A percentile compares a stretch with the other conserved stretches of the same genome.
These are phyloP conservation scores for Siniperca chuatsi DNA, from an alignment of 2,113 vertebrate species.

Conservation along the genomic window DNA sequence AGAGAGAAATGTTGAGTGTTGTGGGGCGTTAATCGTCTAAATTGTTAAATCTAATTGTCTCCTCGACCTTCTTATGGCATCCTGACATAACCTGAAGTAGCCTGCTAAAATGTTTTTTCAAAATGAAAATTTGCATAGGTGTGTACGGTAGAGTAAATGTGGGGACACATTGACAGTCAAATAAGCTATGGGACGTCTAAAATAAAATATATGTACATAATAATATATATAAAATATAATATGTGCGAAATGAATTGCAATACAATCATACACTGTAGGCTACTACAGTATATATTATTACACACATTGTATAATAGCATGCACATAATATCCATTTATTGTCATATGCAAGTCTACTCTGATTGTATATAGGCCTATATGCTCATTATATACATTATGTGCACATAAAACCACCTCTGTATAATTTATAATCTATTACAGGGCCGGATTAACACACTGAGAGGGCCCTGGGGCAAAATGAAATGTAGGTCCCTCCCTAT, in stretches of 20 bases:
- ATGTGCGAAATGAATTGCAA: background rate
- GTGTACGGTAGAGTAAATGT: background rate
- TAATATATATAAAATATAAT: too few relatives aligned
- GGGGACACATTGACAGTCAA: background rate
- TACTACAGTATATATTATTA: background rate
- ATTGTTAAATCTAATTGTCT: background rate
- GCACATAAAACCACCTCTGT: background rate
- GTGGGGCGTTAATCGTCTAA: background rate
- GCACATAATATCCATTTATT: background rate
- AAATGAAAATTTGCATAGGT: background rate
- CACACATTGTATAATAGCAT: background rate
- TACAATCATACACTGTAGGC: background rate
- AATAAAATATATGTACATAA: background rate
- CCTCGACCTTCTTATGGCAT: background rate
- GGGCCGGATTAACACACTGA: background rate
- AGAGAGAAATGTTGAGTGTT: background rate
- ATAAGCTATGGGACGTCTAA: background rate
- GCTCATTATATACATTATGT: background rate
- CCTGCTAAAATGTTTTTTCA: slow-evolving; percentile 3
- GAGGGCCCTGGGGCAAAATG: background rate
- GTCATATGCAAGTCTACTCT: background rate
- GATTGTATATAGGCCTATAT: background rate
- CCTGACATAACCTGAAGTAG: background rate
- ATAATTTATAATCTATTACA: background rate
- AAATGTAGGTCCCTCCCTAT: background rate